phyloP scores from a whole-genome alignment of 2,113 vertebrate genomes.

The Turdus rufiventris region DNA sequence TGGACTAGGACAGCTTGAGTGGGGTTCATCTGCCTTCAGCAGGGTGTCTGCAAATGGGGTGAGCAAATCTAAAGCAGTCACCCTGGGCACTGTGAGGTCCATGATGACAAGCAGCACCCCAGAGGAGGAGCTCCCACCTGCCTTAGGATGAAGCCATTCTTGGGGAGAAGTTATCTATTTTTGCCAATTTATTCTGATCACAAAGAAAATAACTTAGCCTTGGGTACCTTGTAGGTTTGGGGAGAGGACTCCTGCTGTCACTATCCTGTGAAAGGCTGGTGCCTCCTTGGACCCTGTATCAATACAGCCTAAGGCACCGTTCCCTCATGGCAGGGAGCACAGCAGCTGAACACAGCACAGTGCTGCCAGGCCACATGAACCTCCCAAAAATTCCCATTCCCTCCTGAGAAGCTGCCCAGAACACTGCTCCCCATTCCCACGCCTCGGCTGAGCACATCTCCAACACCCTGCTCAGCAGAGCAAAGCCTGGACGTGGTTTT shows the following conservation, averaged over 20 bases:
- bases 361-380: not conserved
- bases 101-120: not conserved
- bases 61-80: not conserved
- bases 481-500: not conserved
- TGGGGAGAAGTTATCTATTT: accelerated
- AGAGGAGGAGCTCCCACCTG: no score
- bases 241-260: not conserved
- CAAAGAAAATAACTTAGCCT: not conserved
- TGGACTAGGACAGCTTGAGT: not conserved
- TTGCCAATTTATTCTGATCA: not conserved
- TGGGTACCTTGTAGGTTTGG: not conserved
- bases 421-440: not conserved
- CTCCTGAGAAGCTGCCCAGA: not conserved
- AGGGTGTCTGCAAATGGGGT: not conserved
- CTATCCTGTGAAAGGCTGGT: accelerated
- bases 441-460: not conserved
- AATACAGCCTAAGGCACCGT: not conserved
- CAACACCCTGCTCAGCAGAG: not conserved
- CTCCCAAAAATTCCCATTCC: not conserved
- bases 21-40: not conserved
- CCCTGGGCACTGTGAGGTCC: not conserved
- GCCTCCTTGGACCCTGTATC: accelerated
- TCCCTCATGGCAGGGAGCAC: not conserved
- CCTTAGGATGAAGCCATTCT: not conserved
- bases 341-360: accelerated